Evolutionary conservation across 2,797 vertebrate species (phyloP).

Genomic region (Gastrophryne carolinensis): DNA sequence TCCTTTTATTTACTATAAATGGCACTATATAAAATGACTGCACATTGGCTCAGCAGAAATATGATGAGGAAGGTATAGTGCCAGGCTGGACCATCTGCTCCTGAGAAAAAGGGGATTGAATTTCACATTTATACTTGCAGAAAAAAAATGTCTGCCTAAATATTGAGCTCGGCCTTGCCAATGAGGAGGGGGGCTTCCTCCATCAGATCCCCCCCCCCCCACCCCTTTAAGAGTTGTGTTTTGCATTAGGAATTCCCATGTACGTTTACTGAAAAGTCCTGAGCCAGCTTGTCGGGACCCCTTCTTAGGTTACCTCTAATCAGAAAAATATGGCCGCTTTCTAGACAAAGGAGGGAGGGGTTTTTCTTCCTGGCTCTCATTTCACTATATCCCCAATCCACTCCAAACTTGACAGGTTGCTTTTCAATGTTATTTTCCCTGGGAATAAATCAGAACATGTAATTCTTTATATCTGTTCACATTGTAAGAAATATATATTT

Average conservation of each 20-base stretch:
- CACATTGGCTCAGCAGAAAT: too few species aligned
- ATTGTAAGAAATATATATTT: too few species aligned
- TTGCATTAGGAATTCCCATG: neutral
- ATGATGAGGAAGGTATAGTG: neutral
- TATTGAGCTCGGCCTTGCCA: conserved; percentile 5
- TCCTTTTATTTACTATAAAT: too few species aligned
- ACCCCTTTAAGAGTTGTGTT: neutral
- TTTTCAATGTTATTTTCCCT: too few species aligned
- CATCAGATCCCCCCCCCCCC: neutral
- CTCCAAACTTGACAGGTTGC: conserved; percentile 12
- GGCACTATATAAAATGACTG: too few species aligned
- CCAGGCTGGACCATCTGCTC: neutral
- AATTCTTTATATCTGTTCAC: too few species aligned
- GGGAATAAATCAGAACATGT: too few species aligned
- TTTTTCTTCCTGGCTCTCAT: neutral
- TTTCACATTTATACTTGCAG: neutral
- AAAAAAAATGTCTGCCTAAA: neutral
- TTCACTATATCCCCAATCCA: conserved; percentile 23
- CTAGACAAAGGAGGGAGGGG: neutral
- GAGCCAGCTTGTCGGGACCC: conserved; percentile 3
- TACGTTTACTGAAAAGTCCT: neutral
- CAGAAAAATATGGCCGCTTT: conserved; percentile 42
- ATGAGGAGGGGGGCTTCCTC: neutral
- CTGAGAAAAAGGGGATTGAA: neutral
- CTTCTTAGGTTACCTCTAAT: conserved; percentile 18